Conservation (phyloP, 2,113 vertebrate genomes). For the Puntigrus tetrazona region DNA sequence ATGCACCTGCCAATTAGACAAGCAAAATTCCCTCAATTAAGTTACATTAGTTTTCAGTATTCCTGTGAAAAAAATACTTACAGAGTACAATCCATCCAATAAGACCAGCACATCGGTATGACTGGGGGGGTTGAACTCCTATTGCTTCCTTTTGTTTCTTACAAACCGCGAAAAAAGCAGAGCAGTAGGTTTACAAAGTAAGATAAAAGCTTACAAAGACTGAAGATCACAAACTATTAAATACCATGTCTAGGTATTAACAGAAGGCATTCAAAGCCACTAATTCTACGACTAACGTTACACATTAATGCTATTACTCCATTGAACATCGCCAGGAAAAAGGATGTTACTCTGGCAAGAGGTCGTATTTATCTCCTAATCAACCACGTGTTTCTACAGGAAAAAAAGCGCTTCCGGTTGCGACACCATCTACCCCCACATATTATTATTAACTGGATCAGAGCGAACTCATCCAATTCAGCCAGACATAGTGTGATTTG, state of each 20-base stretch:
- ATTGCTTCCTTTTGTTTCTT: not conserved
- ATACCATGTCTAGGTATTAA: too few relatives aligned
- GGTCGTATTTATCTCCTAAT: constrained; percentile 65
- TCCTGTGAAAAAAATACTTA: not conserved
- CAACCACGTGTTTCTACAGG: constrained; percentile 69
- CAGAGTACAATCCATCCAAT: not conserved
- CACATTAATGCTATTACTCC: not conserved
- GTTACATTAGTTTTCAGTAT: not conserved
- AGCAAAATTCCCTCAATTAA: not conserved
- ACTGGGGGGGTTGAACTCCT: not conserved
- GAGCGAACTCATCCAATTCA: not conserved
- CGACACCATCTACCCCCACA: not conserved
- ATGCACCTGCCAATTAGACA: constrained; percentile 7
- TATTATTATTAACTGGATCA: not conserved
- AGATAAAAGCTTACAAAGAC: too few relatives aligned
- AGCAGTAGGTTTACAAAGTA: too few relatives aligned
- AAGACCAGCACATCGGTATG: not conserved
- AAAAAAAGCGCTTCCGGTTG: constrained; percentile 58
- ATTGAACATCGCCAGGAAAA: not conserved
- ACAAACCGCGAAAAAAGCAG: not conserved
- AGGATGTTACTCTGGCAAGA: constrained; percentile 27
- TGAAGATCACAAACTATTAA: too few relatives aligned
- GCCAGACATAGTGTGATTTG: not conserved
- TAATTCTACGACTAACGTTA: not conserved
- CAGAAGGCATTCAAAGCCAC: not conserved